Evolutionary conservation across 2,113 vertebrate genomes (phyloP).

Genomic region (Calonectris borealis): DNA sequence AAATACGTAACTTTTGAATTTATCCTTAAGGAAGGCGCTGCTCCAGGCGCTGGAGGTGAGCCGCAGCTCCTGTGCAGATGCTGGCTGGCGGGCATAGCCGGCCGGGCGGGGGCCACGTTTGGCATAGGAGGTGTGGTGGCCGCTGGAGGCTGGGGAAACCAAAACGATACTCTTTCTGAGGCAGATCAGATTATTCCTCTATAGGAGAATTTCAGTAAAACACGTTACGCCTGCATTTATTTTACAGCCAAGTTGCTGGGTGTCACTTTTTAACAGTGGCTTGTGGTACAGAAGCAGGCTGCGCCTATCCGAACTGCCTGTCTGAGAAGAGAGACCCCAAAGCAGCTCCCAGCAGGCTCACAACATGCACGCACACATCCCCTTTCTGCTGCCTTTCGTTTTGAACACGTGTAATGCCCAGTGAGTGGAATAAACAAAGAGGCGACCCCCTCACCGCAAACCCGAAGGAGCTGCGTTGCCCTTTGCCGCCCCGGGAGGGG

Average conservation of each 20-base stretch:
- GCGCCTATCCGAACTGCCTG: not conserved
- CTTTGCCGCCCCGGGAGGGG: fast-evolving
- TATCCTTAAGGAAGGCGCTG: not conserved
- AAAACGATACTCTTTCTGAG: not conserved
- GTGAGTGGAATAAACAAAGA: not conserved
- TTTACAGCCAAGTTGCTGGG: not conserved
- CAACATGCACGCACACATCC: too few relatives aligned
- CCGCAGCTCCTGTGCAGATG: not conserved
- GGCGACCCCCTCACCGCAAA: not conserved
- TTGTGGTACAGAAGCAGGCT: not conserved
- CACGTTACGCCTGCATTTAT: not conserved
- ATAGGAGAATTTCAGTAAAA: not conserved
- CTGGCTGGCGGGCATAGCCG: not conserved
- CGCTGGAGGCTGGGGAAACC: not conserved
- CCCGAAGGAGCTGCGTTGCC: fast-evolving
- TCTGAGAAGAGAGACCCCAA: not conserved
- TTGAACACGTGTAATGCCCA: not conserved
- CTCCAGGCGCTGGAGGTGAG: not conserved
- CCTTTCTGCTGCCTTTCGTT: not conserved
- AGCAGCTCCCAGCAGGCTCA: not conserved
- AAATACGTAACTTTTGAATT: not conserved
- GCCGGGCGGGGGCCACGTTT: not conserved
- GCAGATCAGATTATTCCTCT: not conserved
- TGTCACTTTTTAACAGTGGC: not conserved
- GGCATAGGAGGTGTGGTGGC: not conserved